Base-by-base conservation (phyloP, 2,888 invertebrate genomes). In the Serripes groenlandicus region DNA sequence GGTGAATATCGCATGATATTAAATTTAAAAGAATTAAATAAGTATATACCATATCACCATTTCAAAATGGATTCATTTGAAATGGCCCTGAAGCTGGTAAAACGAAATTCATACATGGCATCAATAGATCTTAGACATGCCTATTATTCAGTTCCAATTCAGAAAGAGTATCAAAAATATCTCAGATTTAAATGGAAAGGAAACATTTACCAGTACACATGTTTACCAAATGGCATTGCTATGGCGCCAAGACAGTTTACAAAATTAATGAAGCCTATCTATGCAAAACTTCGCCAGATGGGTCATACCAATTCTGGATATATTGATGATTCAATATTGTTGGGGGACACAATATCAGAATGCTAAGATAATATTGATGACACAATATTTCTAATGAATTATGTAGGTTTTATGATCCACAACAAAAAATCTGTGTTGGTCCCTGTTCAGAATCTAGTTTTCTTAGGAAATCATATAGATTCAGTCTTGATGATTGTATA, bases 241-340 rank as follows among this genome's bases (percentile, higher is more conserved):
- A 68, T n/a, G 23, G 81, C 78, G 15, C 88, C 85, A 35, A 68
- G 76, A 66, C n/a, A 71, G 35, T 89, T 85, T 49, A 88, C 86
- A n/a, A 83, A 82, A 54, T 11, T 89, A 3, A 15, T 89, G 23
- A 87, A 87, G 56, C 87, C 86, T 21, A 76, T 88, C 21, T 80
- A 78, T 37, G 68, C 86, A n/a, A 60, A 64, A 23, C 64, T 88
- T 0, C 70, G 85, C 42, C 54, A 52, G 11, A 71, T 49, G 7
- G 85, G 85, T 4, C 72, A 78, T 30, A 64, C 73, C 11, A 69
- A 54, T 28, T 71, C 37, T 34, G 71, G 69, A 32, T 89, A 81
- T 64, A 88, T 88, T 34, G 87, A 89, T 76, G 89, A 88, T 72
- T 60, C 37, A 70, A 69, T 70, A 23, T 28, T 81, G 37, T 15